Evolutionary conservation across 1,140 invertebrate species (phyloP).

Genomic region (Glossosoma conforme): DNA sequence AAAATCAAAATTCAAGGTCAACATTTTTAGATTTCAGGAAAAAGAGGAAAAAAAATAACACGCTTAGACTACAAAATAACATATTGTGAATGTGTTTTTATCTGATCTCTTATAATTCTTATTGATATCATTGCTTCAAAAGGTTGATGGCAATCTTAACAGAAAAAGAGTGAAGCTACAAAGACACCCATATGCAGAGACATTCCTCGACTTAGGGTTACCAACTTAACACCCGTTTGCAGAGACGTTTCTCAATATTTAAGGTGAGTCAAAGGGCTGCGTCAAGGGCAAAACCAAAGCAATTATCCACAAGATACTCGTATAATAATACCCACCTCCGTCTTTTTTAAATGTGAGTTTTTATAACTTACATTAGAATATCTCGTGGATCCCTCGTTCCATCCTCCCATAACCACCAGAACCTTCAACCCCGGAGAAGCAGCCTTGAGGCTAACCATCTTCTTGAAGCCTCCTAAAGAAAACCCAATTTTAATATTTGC

Average conservation of each 20-base stretch:
- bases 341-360: neutral
- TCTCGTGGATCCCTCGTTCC: conserved; percentile 50
- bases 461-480: conserved; percentile 36
- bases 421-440: conserved; percentile 52
- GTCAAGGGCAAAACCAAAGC: neutral
- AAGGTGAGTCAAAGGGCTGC: neutral
- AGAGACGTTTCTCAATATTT: too few relatives aligned
- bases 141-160: neutral
- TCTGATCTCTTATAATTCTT: too few relatives aligned
- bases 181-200: too few relatives aligned
- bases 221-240: too few relatives aligned
- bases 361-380: conserved; percentile 40
- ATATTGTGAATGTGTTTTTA: too few relatives aligned
- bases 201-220: too few relatives aligned
- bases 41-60: neutral
- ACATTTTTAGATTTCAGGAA: neutral
- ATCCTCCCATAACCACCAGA: conserved; percentile 60
- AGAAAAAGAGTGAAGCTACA: neutral
- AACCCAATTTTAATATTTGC: too few relatives aligned
- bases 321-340: neutral
- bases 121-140: neutral
- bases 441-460: conserved; percentile 47
- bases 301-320: neutral
- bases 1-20: neutral
- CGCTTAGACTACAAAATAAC: neutral